Evolutionary conservation across 2,113 vertebrate species (phyloP).

Genomic region (Glaucidium brasilianum): DNA sequence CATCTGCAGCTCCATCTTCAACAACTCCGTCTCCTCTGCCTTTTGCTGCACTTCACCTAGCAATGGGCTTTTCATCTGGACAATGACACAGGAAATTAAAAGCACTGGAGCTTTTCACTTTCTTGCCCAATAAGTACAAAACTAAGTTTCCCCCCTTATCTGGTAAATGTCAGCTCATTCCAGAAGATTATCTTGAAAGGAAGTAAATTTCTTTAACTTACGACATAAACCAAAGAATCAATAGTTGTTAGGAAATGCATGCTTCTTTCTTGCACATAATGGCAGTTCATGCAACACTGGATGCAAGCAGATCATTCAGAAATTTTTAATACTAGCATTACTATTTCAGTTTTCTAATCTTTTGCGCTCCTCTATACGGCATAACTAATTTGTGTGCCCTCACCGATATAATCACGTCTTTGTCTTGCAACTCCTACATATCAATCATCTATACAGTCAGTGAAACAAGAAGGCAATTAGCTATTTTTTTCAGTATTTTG

Average conservation of each 20-base stretch:
- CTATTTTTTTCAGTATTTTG: neutral
- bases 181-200: neutral
- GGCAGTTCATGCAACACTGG: neutral
- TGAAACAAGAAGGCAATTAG: neutral
- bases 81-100: constrained; percentile 5
- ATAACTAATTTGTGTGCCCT: neutral
- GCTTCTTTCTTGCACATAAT: neutral
- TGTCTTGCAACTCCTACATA: neutral
- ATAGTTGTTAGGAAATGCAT: neutral
- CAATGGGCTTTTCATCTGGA: constrained; percentile 78
- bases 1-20: constrained; percentile 91
- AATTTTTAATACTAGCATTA: neutral
- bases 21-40: constrained; percentile 78
- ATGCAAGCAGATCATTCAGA: neutral
- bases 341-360: neutral
- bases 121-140: neutral
- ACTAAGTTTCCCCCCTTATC: neutral
- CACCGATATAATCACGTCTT: neutral
- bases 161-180: neutral
- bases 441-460: neutral
- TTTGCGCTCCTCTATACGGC: neutral
- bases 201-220: neutral
- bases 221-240: neutral
- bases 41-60: constrained; percentile 83
- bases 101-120: neutral